Evolutionary conservation across 2,113 vertebrate genomes (phyloP).

Genomic region (Callaeas wilsoni): DNA sequence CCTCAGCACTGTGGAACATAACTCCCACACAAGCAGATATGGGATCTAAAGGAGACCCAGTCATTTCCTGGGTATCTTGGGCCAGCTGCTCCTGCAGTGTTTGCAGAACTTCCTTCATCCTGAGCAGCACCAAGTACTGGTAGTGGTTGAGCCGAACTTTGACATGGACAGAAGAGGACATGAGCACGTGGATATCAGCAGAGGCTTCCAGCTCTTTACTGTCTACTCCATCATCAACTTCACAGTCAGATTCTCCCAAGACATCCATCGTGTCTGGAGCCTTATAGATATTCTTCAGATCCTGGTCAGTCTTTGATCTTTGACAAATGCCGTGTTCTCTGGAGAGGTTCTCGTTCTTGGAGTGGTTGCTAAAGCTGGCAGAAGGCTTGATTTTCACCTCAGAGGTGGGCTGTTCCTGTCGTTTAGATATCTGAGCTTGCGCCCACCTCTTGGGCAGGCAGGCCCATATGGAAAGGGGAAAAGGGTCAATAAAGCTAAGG

Average conservation of each 20-base stretch:
- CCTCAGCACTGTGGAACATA: slow-evolving; percentile 77
- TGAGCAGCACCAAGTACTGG: slow-evolving; percentile 90
- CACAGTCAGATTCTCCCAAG: slow-evolving; percentile 22
- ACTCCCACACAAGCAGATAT: slow-evolving; percentile 79
- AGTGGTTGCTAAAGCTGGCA: slow-evolving; percentile 70
- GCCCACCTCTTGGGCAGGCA: slow-evolving; percentile 80
- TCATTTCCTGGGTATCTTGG: slow-evolving; percentile 71
- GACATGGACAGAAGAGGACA: slow-evolving; percentile 78
- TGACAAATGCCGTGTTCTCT: slow-evolving; percentile 44
- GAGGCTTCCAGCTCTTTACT: slow-evolving; percentile 67
- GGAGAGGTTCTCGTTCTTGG: slow-evolving; percentile 2
- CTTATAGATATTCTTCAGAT: slow-evolving; percentile 66
- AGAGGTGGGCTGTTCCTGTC: slow-evolving; percentile 11
- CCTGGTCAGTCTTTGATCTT: slow-evolving; percentile 75
- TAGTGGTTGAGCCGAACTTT: slow-evolving; percentile 91
- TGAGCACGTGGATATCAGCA: slow-evolving; percentile 80
- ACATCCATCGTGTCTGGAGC: slow-evolving; percentile 11
- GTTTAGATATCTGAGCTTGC: slow-evolving; percentile 45
- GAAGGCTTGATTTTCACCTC: slow-evolving; percentile 70
- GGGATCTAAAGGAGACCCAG: slow-evolving; percentile 55
- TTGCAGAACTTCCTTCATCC: slow-evolving; percentile 86
- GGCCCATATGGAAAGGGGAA: slow-evolving; percentile 86
- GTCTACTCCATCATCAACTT: neutral
- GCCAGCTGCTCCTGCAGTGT: slow-evolving; percentile 82
- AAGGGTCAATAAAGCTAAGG: slow-evolving; percentile 86